Conservation (phyloP, 1,140 invertebrate species). For the Onthophagus taurus region DNA sequence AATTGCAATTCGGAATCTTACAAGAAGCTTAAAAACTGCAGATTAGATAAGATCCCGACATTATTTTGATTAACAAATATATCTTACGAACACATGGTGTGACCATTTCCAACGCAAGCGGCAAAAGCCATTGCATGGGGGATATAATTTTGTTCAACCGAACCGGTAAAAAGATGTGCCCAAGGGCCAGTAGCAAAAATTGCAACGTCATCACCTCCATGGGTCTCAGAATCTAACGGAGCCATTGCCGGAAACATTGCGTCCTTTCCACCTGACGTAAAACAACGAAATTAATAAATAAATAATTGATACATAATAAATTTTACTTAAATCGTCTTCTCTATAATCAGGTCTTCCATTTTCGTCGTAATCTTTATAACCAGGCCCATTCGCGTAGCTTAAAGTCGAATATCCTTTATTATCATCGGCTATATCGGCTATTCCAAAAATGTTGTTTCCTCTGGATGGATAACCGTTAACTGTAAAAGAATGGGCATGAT, state of each 20-base stretch:
- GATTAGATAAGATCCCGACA: no score
- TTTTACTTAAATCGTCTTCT: conserved; percentile 16
- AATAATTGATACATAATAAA: neutral
- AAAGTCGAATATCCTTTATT: conserved; percentile 58
- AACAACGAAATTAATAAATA: neutral
- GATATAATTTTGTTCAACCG: conserved; percentile 58
- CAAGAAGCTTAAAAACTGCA: no score
- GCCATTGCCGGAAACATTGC: conserved; percentile 38
- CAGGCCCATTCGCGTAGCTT: conserved; percentile 66
- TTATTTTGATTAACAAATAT: no score
- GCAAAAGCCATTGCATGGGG: conserved; percentile 58
- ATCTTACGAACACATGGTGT: conserved; percentile 42
- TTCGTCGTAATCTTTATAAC: conserved; percentile 36
- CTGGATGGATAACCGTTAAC: conserved; percentile 54
- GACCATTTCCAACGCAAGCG: conserved; percentile 48
- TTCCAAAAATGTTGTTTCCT: conserved; percentile 58
- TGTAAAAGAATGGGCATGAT: conserved; percentile 52
- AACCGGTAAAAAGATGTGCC: conserved; percentile 55
- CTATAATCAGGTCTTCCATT: conserved; percentile 27
- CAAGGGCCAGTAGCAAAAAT: conserved; percentile 52
- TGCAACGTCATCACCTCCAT: conserved; percentile 51
- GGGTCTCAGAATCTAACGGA: conserved; percentile 41
- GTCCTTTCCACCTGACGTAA: conserved; percentile 24
- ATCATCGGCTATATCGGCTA: conserved; percentile 41
- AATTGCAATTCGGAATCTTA: no score